phyloP scores from a whole-genome alignment of 2,888 invertebrate species.

The Hoplodrina blanda region DNA sequence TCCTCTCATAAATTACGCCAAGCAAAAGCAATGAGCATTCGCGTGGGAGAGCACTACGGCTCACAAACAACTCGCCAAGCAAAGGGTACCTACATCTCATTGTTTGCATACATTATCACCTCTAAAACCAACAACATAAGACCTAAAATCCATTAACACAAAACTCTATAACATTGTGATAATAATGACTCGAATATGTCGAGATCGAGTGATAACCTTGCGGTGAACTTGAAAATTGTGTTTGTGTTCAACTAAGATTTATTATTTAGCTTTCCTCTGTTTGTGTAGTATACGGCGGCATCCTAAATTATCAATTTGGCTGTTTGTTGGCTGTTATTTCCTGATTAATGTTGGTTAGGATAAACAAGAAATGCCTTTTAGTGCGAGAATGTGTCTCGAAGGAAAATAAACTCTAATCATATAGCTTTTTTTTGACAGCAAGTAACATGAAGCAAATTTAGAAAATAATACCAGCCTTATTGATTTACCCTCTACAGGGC shows the following conservation, averaged over 20 bases:
- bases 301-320: slow-evolving; percentile 58
- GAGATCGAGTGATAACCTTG: slow-evolving; percentile 81
- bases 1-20: slow-evolving; percentile 70
- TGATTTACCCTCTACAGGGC: no score
- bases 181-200: slow-evolving; percentile 79
- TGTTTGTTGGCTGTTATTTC: slow-evolving; percentile 50
- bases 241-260: slow-evolving; percentile 77
- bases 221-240: slow-evolving; percentile 81
- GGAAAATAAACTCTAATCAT: not conserved
- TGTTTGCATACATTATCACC: slow-evolving; percentile 56
- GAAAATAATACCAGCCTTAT: no score
- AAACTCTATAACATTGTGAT: slow-evolving; percentile 59
- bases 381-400: slow-evolving; percentile 16
- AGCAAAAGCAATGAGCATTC: slow-evolving; percentile 82
- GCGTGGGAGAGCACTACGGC: slow-evolving; percentile 79
- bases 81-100: slow-evolving; percentile 73
- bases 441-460: no score
- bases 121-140: slow-evolving; percentile 63
- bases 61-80: slow-evolving; percentile 81
- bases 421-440: not conserved
- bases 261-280: slow-evolving; percentile 66
- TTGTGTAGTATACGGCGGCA: slow-evolving; percentile 31
- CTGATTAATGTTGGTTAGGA: slow-evolving; percentile 43
- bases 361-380: slow-evolving; percentile 49
- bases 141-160: slow-evolving; percentile 44